A percentile compares a stretch with the other conserved stretches of the same genome.
Evolutionary conservation across 2,888 invertebrate species (phyloP).

Genomic region (Caenorhabditis sp.): DNA sequence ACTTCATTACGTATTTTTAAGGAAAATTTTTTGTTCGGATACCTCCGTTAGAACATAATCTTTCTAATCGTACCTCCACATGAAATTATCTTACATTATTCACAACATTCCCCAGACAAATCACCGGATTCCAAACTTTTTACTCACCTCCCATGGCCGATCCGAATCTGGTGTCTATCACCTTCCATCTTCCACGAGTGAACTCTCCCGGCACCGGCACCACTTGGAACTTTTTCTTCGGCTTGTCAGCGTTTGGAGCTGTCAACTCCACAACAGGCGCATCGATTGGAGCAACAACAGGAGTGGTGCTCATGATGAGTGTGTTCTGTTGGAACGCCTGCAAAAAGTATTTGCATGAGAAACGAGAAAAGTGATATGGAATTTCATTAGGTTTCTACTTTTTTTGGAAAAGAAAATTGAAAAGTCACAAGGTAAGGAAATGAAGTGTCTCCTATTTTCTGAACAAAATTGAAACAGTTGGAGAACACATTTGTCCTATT

Average conservation of each 20-base stretch:
- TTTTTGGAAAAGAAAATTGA: background rate
- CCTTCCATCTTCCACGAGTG: slow-evolving; percentile 81
- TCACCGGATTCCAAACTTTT: too few species aligned
- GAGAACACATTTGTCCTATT: slow-evolving; percentile 8
- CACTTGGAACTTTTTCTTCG: slow-evolving; percentile 70
- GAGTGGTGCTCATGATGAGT: slow-evolving; percentile 28
- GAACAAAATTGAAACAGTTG: background rate
- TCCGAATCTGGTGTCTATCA: slow-evolving; percentile 65
- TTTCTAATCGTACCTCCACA: too few species aligned
- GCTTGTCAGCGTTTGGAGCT: slow-evolving; percentile 31
- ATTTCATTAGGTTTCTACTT: too few species aligned
- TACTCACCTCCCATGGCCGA: slow-evolving; percentile 61
- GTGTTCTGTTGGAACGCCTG: slow-evolving; percentile 53
- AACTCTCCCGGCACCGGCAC: slow-evolving; percentile 81
- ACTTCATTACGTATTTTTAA: too few species aligned
- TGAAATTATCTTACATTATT: too few species aligned
- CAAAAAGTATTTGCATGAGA: slow-evolving; percentile 11
- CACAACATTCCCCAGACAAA: too few species aligned
- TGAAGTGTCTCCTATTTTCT: background rate
- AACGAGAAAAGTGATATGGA: background rate
- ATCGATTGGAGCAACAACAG: background rate
- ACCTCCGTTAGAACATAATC: too few species aligned
- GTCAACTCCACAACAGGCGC: slow-evolving; percentile 18
- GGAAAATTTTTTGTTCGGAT: too few species aligned
- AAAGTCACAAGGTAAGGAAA: background rate